phyloP scores from a whole-genome alignment of 2,888 invertebrate genomes.

The Mesorhabditis belari region DNA sequence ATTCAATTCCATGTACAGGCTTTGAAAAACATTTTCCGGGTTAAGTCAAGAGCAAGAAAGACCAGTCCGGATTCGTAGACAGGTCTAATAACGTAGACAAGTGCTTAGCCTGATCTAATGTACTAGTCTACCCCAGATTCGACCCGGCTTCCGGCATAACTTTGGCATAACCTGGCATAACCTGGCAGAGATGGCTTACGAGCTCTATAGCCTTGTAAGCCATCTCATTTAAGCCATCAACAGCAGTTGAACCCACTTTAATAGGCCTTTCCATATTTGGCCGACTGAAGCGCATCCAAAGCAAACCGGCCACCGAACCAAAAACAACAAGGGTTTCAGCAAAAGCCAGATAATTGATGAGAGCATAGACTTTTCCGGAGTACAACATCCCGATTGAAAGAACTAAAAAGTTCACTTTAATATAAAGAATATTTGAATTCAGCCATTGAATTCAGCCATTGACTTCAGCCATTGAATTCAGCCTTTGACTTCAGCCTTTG shows the following conservation, averaged over 20 bases:
- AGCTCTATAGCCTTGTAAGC: background rate
- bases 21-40: background rate
- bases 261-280: slow-evolving; percentile 54
- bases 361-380: slow-evolving; percentile 54
- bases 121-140: background rate
- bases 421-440: background rate
- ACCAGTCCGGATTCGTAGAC: background rate
- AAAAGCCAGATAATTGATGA: slow-evolving; percentile 58
- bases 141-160: background rate
- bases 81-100: background rate
- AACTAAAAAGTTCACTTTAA: slow-evolving; percentile 4
- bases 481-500: too few relatives aligned
- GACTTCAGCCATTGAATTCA: too few relatives aligned
- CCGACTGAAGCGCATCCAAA: slow-evolving; percentile 53
- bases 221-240: background rate
- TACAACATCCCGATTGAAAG: slow-evolving; percentile 55
- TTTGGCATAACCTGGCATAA: background rate
- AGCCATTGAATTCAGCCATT: too few relatives aligned
- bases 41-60: background rate
- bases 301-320: slow-evolving; percentile 55
- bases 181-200: too few relatives aligned
- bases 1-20: background rate
- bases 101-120: background rate
- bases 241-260: too few relatives aligned
- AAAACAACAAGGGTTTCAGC: slow-evolving; percentile 57